Percentiles rank a stretch among this genome's conserved stretches.
These are phyloP conservation scores for Sebastolobus alascanus DNA, from an alignment of 2,797 vertebrate species.

Conservation along the genomic window DNA sequence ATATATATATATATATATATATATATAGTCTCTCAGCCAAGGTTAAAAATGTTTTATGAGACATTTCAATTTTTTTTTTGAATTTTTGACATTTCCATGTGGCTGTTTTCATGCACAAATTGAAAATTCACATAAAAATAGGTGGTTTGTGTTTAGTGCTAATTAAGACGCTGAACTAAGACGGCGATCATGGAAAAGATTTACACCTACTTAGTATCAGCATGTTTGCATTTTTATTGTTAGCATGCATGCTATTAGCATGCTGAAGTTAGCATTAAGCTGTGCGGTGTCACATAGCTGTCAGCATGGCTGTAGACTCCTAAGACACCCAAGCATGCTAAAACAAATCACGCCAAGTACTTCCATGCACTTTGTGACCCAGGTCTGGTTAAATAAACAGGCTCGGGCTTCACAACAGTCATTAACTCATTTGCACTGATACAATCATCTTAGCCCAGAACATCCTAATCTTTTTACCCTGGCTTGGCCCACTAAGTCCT, in stretches of 20 bases:
- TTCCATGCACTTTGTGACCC: background rate
- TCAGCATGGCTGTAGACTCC: background rate
- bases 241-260: background rate
- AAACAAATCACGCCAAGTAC: background rate
- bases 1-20: too few relatives aligned
- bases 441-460: conserved; percentile 31
- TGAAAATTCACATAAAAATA: background rate
- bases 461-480: conserved; percentile 36
- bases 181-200: background rate
- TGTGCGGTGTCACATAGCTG: background rate
- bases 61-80: background rate
- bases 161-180: background rate
- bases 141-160: rapidly evolving
- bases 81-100: background rate
- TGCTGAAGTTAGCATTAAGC: background rate
- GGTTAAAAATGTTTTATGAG: too few relatives aligned
- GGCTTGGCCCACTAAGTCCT: conserved; percentile 15
- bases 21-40: background rate
- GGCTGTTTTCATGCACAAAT: background rate
- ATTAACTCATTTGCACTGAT: conserved; percentile 32
- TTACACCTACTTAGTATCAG: background rate
- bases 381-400: background rate
- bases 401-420: background rate
- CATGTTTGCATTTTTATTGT: background rate
- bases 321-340: background rate